phyloP scores from a whole-genome alignment of 2,113 vertebrate genomes.

The Acanthochromis polyacanthus region DNA sequence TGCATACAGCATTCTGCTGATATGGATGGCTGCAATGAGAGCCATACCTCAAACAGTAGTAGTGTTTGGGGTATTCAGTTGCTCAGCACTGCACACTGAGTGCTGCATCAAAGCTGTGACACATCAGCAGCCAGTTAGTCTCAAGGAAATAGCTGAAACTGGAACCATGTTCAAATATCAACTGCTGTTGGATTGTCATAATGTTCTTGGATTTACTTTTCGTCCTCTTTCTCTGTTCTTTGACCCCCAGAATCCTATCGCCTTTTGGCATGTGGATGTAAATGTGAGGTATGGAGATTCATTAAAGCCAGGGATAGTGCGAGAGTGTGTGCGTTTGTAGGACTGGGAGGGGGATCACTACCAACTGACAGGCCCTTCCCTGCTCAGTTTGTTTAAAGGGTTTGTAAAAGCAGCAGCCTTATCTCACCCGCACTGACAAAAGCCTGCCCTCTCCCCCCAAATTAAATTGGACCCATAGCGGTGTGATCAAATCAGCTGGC shows the following conservation, averaged over 20 bases:
- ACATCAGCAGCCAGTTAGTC: slow-evolving; percentile 28
- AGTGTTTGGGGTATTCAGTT: slow-evolving; percentile 52
- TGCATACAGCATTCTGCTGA: slow-evolving; percentile 33
- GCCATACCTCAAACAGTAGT: slow-evolving; percentile 50
- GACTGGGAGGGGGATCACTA: slow-evolving; percentile 74
- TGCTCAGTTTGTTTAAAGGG: slow-evolving; percentile 85
- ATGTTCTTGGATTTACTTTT: slow-evolving; percentile 4
- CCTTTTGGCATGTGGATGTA: slow-evolving; percentile 65
- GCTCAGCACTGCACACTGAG: slow-evolving; percentile 15
- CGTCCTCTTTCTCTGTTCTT: slow-evolving; percentile 15
- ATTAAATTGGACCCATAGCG: slow-evolving; percentile 87
- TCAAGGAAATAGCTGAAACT: slow-evolving; percentile 31
- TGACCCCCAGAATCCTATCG: slow-evolving; percentile 51
- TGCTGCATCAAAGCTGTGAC: slow-evolving; percentile 43
- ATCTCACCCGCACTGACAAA: slow-evolving; percentile 86
- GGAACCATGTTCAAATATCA: slow-evolving; percentile 8
- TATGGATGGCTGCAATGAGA: slow-evolving; percentile 49
- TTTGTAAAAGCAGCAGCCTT: slow-evolving; percentile 87
- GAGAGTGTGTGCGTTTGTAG: slow-evolving; percentile 38
- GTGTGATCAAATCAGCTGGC: slow-evolving; percentile 87
- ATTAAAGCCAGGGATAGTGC: slow-evolving; percentile 62
- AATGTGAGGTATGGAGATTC: slow-evolving; percentile 74
- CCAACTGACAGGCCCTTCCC: slow-evolving; percentile 83
- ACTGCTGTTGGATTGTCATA: neutral
- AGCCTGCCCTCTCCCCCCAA: slow-evolving; percentile 85